Percentiles rank a stretch among this genome's conserved stretches.
Conservation (phyloP, 2,797 vertebrate genomes). For the Crocodylus rhombifer region DNA sequence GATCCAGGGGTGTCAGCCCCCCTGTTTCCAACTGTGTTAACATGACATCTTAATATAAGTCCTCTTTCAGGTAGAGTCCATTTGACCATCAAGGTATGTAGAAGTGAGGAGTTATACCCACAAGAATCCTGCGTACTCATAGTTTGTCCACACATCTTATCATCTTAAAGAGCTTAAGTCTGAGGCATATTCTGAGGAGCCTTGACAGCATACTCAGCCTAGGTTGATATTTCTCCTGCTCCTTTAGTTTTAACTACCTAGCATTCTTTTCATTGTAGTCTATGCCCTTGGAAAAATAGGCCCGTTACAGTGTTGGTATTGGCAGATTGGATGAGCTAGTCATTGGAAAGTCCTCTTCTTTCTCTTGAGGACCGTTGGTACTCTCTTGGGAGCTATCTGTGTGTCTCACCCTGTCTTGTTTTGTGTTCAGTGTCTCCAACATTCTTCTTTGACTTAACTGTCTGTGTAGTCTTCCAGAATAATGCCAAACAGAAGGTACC, state of each 20-base stretch:
- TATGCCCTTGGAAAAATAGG: not conserved
- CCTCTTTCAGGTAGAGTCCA: not conserved
- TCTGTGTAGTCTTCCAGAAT: not conserved
- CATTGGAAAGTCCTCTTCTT: rapidly evolving
- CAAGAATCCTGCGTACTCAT: not conserved
- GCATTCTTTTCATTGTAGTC: not conserved
- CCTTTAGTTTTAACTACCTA: not conserved
- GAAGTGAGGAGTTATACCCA: not conserved
- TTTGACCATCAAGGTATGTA: not conserved
- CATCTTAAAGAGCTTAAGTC: not conserved
- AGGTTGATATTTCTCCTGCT: not conserved
- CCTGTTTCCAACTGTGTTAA: not conserved
- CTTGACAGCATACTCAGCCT: not conserved
- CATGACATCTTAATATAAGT: not conserved
- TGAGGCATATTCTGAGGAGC: not conserved
- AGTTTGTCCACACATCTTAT: not conserved
- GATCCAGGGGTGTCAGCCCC: not conserved
- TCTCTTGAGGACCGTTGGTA: not conserved
- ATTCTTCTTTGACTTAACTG: not conserved
- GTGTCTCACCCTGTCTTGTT: not conserved
- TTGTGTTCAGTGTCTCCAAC: not conserved
- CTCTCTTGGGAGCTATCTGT: rapidly evolving
- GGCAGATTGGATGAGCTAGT: not conserved
- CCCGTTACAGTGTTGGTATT: not conserved
- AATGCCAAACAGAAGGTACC: not conserved